These are phyloP conservation scores for Prosapia bicincta DNA, from an alignment of 2,888 invertebrate genomes.

Conservation along the genomic window DNA sequence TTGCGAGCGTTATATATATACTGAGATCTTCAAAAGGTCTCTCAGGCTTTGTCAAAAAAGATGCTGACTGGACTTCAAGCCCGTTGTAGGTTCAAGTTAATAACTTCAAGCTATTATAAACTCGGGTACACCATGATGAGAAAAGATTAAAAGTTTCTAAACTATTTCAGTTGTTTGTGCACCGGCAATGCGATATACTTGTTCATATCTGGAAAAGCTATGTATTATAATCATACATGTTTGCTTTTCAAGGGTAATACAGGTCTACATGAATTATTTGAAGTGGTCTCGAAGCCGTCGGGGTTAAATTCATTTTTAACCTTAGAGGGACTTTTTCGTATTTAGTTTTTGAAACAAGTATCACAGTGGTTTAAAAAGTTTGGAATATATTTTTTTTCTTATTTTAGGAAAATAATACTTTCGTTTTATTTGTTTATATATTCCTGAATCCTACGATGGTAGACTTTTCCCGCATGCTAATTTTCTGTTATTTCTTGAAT, in stretches of 20 bases:
- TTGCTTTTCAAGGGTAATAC: neutral
- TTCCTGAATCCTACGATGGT: too few relatives aligned
- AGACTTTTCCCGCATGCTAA: too few relatives aligned
- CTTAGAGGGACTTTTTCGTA: neutral
- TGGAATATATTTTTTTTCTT: neutral
- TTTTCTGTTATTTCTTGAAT: too few relatives aligned
- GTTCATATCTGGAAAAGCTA: neutral
- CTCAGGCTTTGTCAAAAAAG: too few relatives aligned
- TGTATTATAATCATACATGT: neutral
- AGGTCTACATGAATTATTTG: neutral
- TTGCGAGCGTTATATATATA: too few relatives aligned
- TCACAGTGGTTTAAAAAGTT: neutral
- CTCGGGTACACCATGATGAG: neutral
- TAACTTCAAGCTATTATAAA: neutral
- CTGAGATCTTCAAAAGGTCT: too few relatives aligned
- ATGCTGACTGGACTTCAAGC: too few relatives aligned
- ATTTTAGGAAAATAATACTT: neutral
- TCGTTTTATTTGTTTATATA: neutral
- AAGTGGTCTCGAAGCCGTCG: neutral
- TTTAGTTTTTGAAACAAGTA: neutral
- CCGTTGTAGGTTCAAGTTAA: too few relatives aligned
- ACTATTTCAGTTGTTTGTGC: neutral
- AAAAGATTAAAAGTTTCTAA: neutral
- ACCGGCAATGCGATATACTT: neutral
- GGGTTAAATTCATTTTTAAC: neutral